Evolutionary conservation across 1,140 invertebrate species (phyloP), one percentile per base, ranked within the genome.

Genomic region (Nymphalis io): DNA sequence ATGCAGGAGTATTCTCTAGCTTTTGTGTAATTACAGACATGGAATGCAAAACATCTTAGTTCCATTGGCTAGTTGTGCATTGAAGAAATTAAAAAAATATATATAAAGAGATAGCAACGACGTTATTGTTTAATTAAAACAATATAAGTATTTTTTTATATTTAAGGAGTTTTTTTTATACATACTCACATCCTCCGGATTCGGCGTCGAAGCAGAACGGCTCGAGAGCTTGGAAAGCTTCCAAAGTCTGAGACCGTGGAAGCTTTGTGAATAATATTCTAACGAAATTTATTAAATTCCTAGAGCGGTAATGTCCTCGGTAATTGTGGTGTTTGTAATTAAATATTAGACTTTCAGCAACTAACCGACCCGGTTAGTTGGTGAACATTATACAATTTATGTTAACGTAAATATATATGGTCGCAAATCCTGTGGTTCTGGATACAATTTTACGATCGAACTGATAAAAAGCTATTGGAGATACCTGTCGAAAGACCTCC

Each of bases 191-290:
- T 51, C 48, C 48, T 20, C 51, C 51, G 51, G 51, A n/a, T 53
- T n/a, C 51, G 20, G 51, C 21, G 20, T 23, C 51, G 12, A 21
- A 16, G 18, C 48, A 51, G 48, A 44, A 44, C 40, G 40, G n/a
- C 16, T 51, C 13, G 13, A 13, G 18, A 27, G 51, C 51, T 55
- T 55, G 51, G 51, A 55, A 27, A 55, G 51, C 51, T 55, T 55
- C 51, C 51, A 55, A 55, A 20, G 51, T 55, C 51, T 21, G 21
- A 27, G 21, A 44, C 20, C 6, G 18, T 18, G n/a, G 15, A 20
- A 48, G 48, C 51, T 55, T 27, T 51, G 16, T 55, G 51, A 55
- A 55, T 55, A 55, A 23, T 55, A 55, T 55, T 55, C 23, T 27
- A 55, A 27, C 51, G 4, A 13, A 21, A 55, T 55, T 55, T 27